These are phyloP conservation scores for Ypsolopha sequella DNA, from an alignment of 2,888 invertebrate species.

Conservation along the genomic window DNA sequence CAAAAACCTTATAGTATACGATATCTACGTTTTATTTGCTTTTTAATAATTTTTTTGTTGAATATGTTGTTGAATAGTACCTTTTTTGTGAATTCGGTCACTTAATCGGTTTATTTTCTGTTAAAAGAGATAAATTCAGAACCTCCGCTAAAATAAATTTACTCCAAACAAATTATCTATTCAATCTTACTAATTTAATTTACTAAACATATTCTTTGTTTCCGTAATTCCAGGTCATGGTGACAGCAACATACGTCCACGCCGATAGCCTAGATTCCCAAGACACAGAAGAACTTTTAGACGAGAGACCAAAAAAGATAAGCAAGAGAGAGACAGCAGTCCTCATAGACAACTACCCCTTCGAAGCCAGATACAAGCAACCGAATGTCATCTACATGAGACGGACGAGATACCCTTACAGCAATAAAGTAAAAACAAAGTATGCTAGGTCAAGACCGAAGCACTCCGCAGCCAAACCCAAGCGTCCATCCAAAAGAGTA, in stretches of 20 bases:
- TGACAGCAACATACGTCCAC: conserved; percentile 27
- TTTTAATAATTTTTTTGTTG: no score
- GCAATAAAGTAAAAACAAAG: conserved; percentile 14
- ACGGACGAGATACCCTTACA: conserved; percentile 22
- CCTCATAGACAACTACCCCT: conserved; percentile 31
- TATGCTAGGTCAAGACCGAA: conserved; percentile 20
- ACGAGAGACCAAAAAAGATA: conserved; percentile 17
- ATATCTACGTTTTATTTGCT: no score
- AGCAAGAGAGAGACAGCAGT: conserved; percentile 37
- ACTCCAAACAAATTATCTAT: background rate
- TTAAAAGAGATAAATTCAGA: no score
- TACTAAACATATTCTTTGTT: background rate
- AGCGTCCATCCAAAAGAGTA: conserved; percentile 6
- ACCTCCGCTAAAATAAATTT: no score
- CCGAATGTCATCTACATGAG: conserved; percentile 35
- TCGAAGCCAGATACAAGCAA: conserved; percentile 24
- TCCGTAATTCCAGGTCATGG: conserved; percentile 40
- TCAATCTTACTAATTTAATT: background rate
- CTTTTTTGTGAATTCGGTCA: no score
- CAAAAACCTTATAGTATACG: no score
- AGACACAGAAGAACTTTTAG: conserved; percentile 16
- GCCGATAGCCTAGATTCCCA: conserved; percentile 12
- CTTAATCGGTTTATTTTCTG: no score
- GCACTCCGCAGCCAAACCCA: conserved; percentile 16
- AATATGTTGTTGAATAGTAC: no score